Evolutionary conservation across 53 echinoderm and acorn worm genomes (phyloP), one percentile per base, ranked within the genome.

Genomic region (Echinarachnius parma): DNA sequence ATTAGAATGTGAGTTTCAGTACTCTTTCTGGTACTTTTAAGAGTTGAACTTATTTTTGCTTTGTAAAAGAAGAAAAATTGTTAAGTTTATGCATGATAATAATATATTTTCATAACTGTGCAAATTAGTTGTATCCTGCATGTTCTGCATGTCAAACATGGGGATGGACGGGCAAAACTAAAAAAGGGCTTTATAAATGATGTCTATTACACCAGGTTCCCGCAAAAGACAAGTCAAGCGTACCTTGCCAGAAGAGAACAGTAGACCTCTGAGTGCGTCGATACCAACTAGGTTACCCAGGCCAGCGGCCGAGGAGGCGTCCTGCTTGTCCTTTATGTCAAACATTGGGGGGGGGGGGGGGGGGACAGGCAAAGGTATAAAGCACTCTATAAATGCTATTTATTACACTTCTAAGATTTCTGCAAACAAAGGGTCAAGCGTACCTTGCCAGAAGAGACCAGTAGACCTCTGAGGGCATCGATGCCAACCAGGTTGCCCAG

Each of bases 111-210:
- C 39, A 65, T 0, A 2, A 53, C 21, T 22, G 53, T 53, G 5
- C 22, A 53, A 20, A n/a, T n/a, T n/a, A n/a, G n/a, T n/a, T n/a
- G 25, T 48, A 19, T 46, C 47, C 31, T 68, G 50, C 56, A 78
- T 83, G 36, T 86, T 76, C 35, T 83, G 84, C 33, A 95, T 75
- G 50, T 95, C 95, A 82, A 95, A 95, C 95, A 95, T 95, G 2
- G 95, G 90, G 26, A 95, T 95, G 48, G 90, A 95, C 24, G 95
- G 95, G 48, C 95, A 95, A 82, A 95, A 95, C n/a, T n/a, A n/a
- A n/a, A n/a, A n/a, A n/a, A n/a, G n/a, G n/a, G n/a, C n/a, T n/a
- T n/a, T n/a, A n/a, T n/a, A n/a, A n/a, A n/a, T n/a, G n/a, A n/a
- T n/a, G n/a, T n/a, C n/a, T n/a, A n/a, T n/a, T n/a, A n/a, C n/a